These are phyloP conservation scores for Gymnosoma rotundatum DNA, from an alignment of 2,888 invertebrate species.

Conservation along the genomic window DNA sequence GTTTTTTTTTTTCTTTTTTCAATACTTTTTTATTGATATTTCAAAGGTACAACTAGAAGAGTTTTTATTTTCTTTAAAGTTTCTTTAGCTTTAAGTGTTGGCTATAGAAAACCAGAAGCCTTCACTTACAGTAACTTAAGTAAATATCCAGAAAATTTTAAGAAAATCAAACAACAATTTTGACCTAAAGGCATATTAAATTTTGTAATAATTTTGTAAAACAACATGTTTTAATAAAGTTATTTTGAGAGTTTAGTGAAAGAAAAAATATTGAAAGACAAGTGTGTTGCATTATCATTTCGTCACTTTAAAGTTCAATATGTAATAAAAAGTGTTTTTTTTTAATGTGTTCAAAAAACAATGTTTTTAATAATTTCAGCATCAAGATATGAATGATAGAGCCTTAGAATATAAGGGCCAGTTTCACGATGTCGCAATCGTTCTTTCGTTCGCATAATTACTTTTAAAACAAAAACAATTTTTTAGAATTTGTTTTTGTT, in stretches of 20 bases:
- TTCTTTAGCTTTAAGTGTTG: conserved; percentile 34
- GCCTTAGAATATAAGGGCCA: too few relatives aligned
- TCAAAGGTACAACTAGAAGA: neutral
- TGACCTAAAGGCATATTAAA: conserved; percentile 48
- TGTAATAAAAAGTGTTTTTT: too few relatives aligned
- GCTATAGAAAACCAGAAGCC: conserved; percentile 57
- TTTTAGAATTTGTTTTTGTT: too few relatives aligned
- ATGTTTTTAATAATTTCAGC: too few relatives aligned
- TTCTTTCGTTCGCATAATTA: too few relatives aligned
- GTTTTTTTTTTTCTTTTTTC: conserved; percentile 31
- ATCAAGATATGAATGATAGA: too few relatives aligned
- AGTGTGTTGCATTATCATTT: conserved; percentile 9
- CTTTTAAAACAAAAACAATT: too few relatives aligned
- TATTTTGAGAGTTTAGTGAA: neutral
- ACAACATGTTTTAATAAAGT: too few relatives aligned
- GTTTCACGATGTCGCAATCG: too few relatives aligned
- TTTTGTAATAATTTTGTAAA: conserved; percentile 15
- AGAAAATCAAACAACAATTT: conserved; percentile 27
- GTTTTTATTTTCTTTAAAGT: neutral
- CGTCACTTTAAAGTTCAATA: neutral
- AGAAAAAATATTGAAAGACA: conserved; percentile 10
- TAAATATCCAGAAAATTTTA: conserved; percentile 46
- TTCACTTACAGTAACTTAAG: conserved; percentile 29
- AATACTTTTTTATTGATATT: conserved; percentile 10
- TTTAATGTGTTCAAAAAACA: too few relatives aligned